Evolutionary conservation across 2,113 vertebrate genomes (phyloP).

Genomic region (Pseudorectes ferrugineus): DNA sequence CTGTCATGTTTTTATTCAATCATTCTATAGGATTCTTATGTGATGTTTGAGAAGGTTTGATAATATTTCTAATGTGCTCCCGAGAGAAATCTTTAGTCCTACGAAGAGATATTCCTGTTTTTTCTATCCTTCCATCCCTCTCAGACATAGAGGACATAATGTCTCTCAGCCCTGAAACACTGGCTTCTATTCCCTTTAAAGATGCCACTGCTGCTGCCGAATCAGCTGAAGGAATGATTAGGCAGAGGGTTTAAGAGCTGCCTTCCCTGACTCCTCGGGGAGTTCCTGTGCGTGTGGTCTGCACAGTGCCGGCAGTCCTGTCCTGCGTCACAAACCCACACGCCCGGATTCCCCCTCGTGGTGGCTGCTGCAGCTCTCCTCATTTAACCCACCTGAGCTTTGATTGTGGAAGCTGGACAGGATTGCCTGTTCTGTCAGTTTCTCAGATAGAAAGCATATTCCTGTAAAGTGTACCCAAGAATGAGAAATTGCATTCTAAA

Average conservation of each 20-base stretch:
- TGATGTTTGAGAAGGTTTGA: background rate
- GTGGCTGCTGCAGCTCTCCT: background rate
- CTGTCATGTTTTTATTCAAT: background rate
- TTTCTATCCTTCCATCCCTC: background rate
- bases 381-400: background rate
- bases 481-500: slow-evolving; percentile 26
- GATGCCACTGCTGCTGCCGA: background rate
- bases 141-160: background rate
- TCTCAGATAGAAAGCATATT: background rate
- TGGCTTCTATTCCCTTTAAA: background rate
- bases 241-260: background rate
- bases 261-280: background rate
- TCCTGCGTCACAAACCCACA: background rate
- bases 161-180: background rate
- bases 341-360: background rate
- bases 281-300: background rate
- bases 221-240: background rate
- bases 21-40: background rate
- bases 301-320: background rate
- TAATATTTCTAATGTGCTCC: background rate
- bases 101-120: background rate
- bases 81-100: background rate
- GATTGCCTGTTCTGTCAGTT: background rate
- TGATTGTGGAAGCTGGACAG: background rate
- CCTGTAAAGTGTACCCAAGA: background rate